phyloP scores from a whole-genome alignment of 2,113 vertebrate genomes.

The Rhizomys pruinosus region DNA sequence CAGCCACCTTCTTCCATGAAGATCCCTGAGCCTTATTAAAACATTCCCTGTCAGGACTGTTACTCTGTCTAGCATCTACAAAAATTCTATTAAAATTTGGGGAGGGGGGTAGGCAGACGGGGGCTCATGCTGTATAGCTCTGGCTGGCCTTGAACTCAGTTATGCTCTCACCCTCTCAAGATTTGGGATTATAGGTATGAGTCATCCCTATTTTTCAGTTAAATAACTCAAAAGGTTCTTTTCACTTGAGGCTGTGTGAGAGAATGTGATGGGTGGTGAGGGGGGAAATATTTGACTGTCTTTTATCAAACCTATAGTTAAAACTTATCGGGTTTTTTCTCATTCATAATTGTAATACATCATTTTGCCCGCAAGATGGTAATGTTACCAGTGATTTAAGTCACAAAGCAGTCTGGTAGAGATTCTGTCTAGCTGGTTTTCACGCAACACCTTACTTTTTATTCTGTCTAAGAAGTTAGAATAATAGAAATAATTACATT shows the following conservation, averaged over 20 bases:
- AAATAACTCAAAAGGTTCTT: neutral
- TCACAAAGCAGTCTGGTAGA: slow-evolving; percentile 44
- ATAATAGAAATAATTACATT: slow-evolving; percentile 79
- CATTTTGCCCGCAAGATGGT: slow-evolving; percentile 77
- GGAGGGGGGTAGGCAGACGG: neutral
- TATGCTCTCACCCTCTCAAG: neutral
- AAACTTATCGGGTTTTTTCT: slow-evolving; percentile 10
- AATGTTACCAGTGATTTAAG: slow-evolving; percentile 75
- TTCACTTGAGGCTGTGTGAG: neutral
- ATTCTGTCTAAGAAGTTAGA: slow-evolving; percentile 66
- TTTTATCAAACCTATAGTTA: slow-evolving; percentile 24
- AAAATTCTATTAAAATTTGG: neutral
- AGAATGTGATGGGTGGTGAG: neutral
- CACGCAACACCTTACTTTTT: slow-evolving; percentile 16
- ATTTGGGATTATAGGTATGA: neutral
- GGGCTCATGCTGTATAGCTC: too few species aligned
- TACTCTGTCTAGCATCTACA: neutral
- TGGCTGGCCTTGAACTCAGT: neutral
- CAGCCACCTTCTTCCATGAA: too few species aligned
- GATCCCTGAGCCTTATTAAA: neutral
- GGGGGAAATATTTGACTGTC: neutral
- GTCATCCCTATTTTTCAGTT: neutral
- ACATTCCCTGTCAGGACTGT: neutral
- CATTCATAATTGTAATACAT: slow-evolving; percentile 69
- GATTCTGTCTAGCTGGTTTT: slow-evolving; percentile 35